These are phyloP conservation scores for Megaleporinus macrocephalus DNA, from an alignment of 2,113 vertebrate species.

Conservation along the genomic window DNA sequence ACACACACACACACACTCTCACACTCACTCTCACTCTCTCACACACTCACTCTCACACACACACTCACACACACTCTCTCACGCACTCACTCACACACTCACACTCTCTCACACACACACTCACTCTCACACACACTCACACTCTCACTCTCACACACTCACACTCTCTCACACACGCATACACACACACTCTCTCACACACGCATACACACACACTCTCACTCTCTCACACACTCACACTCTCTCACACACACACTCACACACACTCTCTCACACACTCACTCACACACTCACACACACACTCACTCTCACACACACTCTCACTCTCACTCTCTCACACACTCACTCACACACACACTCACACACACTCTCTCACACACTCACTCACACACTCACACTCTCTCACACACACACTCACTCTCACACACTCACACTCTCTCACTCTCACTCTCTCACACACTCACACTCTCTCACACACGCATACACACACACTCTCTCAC, in stretches of 20 bases:
- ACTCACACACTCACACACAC: not conserved
- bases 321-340: too few species aligned
- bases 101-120: not conserved
- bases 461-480: constrained; percentile 42
- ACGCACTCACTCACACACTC: constrained; percentile 27
- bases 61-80: too few species aligned
- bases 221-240: constrained; percentile 32
- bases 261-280: not conserved
- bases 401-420: not conserved
- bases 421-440: too few species aligned
- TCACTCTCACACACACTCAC: too few species aligned
- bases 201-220: too few species aligned
- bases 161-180: constrained; percentile 40
- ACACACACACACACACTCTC: too few species aligned
- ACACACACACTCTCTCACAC: not conserved
- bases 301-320: constrained; percentile 42
- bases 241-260: not conserved
- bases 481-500: not conserved
- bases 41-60: not conserved
- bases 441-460: too few species aligned
- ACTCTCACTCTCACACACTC: too few species aligned
- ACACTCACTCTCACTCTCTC: constrained; percentile 36
- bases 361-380: too few species aligned
- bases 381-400: constrained; percentile 27
- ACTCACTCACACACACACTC: not conserved